Percentiles rank a stretch among this genome's conserved stretches.
phyloP scores from a whole-genome alignment of 2,113 vertebrate genomes.

The Entomyzon cyanotis region DNA sequence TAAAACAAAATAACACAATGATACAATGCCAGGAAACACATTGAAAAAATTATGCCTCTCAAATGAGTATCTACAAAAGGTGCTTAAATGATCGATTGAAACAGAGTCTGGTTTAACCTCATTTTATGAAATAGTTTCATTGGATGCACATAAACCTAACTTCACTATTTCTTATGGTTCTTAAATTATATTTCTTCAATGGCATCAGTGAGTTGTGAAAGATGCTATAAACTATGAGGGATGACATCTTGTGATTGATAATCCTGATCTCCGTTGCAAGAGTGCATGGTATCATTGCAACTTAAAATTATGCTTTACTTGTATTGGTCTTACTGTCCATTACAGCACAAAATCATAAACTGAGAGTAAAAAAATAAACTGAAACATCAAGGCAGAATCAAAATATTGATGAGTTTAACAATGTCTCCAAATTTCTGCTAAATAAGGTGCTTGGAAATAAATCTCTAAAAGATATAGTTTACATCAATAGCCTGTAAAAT shows the following conservation, averaged over 20 bases:
- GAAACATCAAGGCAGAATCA: not conserved
- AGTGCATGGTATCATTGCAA: not conserved
- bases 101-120: slow-evolving; percentile 10
- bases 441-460: not conserved
- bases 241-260: slow-evolving; percentile 29
- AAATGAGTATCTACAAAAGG: slow-evolving; percentile 1
- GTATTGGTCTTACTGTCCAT: not conserved
- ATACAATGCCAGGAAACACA: not conserved
- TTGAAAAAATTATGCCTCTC: not conserved
- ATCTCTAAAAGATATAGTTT: not conserved
- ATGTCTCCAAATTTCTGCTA: not conserved
- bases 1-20: slow-evolving; percentile 41
- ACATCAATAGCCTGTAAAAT: not conserved
- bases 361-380: not conserved
- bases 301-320: not conserved
- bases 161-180: not conserved
- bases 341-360: not conserved
- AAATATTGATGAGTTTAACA: not conserved
- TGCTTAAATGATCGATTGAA: slow-evolving; percentile 9
- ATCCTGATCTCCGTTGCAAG: not conserved
- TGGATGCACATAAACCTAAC: not conserved
- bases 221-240: not conserved
- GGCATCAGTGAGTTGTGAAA: not conserved
- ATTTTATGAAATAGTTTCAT: slow-evolving; percentile 41
- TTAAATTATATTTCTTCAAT: slow-evolving; percentile 26